Evolutionary conservation across 2,888 invertebrate genomes (phyloP).

Genomic region (Amphimallon solstitiale): DNA sequence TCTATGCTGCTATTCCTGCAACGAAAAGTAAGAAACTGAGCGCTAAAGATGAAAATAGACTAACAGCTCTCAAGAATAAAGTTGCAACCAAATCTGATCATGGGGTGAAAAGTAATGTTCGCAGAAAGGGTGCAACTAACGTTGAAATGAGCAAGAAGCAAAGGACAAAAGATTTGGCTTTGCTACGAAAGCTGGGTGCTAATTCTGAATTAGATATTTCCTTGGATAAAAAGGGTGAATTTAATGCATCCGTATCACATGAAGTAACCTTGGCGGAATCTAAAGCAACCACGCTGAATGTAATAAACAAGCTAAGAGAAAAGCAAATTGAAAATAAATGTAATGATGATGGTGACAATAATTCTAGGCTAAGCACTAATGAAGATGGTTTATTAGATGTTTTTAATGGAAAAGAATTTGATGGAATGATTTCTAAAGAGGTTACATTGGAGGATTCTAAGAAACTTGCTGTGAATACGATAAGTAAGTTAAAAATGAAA

Average conservation of each 20-base stretch:
- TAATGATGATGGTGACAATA: no score
- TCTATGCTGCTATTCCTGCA: conserved; percentile 74
- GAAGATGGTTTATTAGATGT: no score
- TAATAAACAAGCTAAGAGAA: conserved; percentile 41
- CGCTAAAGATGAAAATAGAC: conserved; percentile 72
- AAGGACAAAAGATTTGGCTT: conserved; percentile 71
- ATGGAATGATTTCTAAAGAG: background rate
- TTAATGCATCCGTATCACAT: conserved; percentile 33
- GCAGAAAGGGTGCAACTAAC: conserved; percentile 63
- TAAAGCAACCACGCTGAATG: conserved; percentile 39
- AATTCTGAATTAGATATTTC: conserved; percentile 40
- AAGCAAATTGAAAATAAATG: background rate
- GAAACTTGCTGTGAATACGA: conserved; percentile 47
- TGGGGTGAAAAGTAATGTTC: conserved; percentile 59
- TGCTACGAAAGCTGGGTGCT: conserved; percentile 67
- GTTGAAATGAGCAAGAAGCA: conserved; percentile 71
- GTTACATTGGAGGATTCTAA: conserved; percentile 50
- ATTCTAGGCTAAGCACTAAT: no score
- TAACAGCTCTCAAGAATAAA: conserved; percentile 66
- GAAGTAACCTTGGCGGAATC: conserved; percentile 41
- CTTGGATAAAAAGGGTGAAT: conserved; percentile 19
- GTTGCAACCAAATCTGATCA: conserved; percentile 42
- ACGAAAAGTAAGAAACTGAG: conserved; percentile 73
- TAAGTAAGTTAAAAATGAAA: conserved; percentile 49
- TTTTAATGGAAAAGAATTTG: background rate